Conservation (phyloP, 2,113 vertebrate genomes). For the Elgaria multicarinata region DNA sequence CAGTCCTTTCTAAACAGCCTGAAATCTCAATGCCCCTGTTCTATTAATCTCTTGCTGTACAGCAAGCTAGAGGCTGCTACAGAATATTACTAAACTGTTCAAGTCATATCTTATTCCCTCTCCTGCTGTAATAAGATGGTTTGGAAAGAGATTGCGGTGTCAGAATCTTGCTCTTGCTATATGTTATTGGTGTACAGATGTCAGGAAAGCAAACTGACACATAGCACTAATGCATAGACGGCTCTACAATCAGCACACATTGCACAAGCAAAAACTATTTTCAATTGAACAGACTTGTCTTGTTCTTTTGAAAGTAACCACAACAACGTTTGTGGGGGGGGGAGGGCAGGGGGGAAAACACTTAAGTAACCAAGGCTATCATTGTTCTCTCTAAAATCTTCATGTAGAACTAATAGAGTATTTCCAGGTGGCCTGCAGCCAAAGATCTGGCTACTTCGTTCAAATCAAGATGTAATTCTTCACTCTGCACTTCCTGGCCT, state of each 20-base stretch:
- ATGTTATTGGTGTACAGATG: neutral
- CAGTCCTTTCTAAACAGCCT: neutral
- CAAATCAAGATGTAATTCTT: no score
- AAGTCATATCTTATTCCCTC: neutral
- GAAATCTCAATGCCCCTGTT: neutral
- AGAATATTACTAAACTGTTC: slow-evolving; percentile 8
- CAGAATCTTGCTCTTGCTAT: neutral
- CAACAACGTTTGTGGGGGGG: no score
- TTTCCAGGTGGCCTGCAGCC: neutral
- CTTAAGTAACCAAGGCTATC: neutral
- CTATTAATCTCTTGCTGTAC: slow-evolving; percentile 28
- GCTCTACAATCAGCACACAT: neutral
- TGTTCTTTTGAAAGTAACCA: neutral
- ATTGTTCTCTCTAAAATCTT: neutral
- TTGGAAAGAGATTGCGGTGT: neutral
- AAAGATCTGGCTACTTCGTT: no score
- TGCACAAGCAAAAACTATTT: neutral
- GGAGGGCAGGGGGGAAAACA: neutral
- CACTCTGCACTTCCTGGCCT: no score
- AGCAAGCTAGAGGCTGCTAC: slow-evolving; percentile 7
- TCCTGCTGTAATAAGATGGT: neutral
- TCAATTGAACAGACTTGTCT: neutral
- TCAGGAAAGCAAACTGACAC: neutral
- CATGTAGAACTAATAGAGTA: neutral
- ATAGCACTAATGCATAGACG: neutral